Evolutionary conservation across 2,888 invertebrate genomes (phyloP).

Genomic region (Aethes cnicana): DNA sequence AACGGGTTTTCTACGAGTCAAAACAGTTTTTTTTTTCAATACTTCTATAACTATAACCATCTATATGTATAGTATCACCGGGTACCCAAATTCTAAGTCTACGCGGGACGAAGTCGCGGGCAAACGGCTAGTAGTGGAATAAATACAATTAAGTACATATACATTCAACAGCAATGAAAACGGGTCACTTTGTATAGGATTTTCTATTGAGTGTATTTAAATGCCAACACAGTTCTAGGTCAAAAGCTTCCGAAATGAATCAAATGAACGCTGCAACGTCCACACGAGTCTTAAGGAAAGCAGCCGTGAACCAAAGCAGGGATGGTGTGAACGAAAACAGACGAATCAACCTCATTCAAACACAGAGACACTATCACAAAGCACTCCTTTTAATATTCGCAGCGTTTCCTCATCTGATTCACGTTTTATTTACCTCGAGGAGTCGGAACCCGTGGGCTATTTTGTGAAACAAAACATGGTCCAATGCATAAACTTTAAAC

Average conservation of each 20-base stretch:
- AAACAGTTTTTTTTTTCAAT: too few species aligned
- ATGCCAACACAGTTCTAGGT: too few species aligned
- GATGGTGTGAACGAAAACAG: slow-evolving; percentile 10
- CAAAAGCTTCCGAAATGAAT: background rate
- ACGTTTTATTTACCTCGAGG: slow-evolving; percentile 71
- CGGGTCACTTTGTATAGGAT: too few species aligned
- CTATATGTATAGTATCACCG: too few species aligned
- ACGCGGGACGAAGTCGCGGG: too few species aligned
- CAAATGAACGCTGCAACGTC: background rate
- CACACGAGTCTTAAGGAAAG: background rate
- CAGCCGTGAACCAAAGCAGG: slow-evolving; percentile 2
- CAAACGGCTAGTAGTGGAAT: too few species aligned
- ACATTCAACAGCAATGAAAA: too few species aligned
- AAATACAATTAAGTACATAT: too few species aligned
- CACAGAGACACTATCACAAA: slow-evolving; percentile 55
- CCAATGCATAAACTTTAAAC: slow-evolving; percentile 81
- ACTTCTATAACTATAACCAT: too few species aligned
- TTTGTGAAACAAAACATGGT: slow-evolving; percentile 80
- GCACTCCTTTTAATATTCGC: slow-evolving; percentile 46
- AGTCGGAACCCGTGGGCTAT: slow-evolving; percentile 68
- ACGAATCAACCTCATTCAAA: slow-evolving; percentile 15
- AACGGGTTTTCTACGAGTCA: too few species aligned
- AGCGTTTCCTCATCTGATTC: slow-evolving; percentile 59
- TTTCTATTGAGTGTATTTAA: too few species aligned
- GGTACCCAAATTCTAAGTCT: too few species aligned